Evolutionary conservation across 2,113 vertebrate species (phyloP).

Genomic region (Muntiacus muntjak): DNA sequence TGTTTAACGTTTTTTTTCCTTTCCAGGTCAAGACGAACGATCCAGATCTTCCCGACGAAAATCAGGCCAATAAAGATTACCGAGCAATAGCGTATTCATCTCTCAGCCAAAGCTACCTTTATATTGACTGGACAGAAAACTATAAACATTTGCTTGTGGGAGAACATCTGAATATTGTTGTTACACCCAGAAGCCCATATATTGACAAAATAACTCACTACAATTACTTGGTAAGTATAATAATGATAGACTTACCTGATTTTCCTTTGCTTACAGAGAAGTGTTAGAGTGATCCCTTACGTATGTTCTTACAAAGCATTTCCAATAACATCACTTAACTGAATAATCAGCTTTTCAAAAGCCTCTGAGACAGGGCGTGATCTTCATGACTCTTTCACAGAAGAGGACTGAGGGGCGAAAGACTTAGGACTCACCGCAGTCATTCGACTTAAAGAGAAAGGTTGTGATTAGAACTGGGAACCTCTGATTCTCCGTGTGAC

Average conservation of each 20-base stretch:
- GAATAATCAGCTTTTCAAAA: not conserved
- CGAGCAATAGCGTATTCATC: constrained; percentile 85
- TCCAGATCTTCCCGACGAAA: constrained; percentile 75
- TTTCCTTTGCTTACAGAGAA: not conserved
- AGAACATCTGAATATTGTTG: constrained; percentile 74
- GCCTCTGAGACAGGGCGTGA: not conserved
- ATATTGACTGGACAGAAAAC: constrained; percentile 85
- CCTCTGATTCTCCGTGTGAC: not conserved
- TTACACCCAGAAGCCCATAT: constrained; percentile 82
- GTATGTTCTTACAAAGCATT: not conserved
- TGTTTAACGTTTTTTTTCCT: constrained; percentile 30
- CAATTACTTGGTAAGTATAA: constrained; percentile 89
- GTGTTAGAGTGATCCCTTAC: not conserved
- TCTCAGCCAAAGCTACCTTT: constrained; percentile 88
- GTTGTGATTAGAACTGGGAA: not conserved
- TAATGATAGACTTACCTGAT: not conserved
- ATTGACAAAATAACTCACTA: constrained; percentile 83
- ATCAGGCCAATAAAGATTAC: constrained; percentile 82
- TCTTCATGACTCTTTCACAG: not conserved
- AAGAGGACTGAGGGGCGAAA: not conserved
- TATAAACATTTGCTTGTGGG: constrained; percentile 79
- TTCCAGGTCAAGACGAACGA: constrained; percentile 87
- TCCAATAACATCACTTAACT: not conserved
- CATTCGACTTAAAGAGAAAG: not conserved
- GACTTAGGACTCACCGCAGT: not conserved